Base-by-base conservation (phyloP, 2,797 vertebrate genomes). In the Poeciliopsis paucimaculata region DNA sequence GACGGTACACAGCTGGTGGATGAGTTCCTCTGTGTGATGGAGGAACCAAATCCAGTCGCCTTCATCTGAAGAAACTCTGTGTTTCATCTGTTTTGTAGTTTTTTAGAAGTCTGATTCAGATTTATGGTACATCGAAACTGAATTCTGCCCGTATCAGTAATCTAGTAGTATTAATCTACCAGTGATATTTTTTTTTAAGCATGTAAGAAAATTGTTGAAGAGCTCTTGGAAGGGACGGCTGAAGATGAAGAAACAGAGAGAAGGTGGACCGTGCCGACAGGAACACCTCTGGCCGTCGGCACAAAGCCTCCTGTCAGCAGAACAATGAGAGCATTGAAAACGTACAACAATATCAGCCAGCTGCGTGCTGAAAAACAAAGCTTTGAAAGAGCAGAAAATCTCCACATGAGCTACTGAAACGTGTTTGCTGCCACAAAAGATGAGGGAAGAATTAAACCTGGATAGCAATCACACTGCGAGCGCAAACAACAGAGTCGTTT, bases 271-370 rank as follows among this genome's bases (percentile, higher is more conserved):
- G 20, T 20, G 49, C 49, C 7, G 78, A 80, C 88, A 3, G 49
- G 47, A 55, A 53, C 16, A 46, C 82, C 78, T 88, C 77, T 11
- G 46, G 28, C 1, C 15, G 39, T 49, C 76, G 10, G 39, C 31
- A 51, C 57, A 46, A 85, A 85, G 68, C 73, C 72, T 70, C 46
- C 75, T 43, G 66, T 26, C 23, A 70, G 23, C 43, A 45, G 66
- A 70, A 70, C 66, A 70, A 70, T 70, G 66, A 13, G 66, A 43
- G 66, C 39, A 70, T 70, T 11, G 43, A 78, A 86, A 80, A 72
- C 12, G 34, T 2, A 76, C 64, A 87, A 86, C 80, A 89, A 90
- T 83, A 74, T n/a, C 23, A 83, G 43, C 70, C 89, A 81, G 82
- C 80, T 79, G 89, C 36, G 53, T 81, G 72, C 28, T 73, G 43